A percentile compares a stretch with the other conserved stretches of the same genome.
phyloP scores from a whole-genome alignment of 64 coral and sea anemone species.

The Catalaphyllia jardinei region DNA sequence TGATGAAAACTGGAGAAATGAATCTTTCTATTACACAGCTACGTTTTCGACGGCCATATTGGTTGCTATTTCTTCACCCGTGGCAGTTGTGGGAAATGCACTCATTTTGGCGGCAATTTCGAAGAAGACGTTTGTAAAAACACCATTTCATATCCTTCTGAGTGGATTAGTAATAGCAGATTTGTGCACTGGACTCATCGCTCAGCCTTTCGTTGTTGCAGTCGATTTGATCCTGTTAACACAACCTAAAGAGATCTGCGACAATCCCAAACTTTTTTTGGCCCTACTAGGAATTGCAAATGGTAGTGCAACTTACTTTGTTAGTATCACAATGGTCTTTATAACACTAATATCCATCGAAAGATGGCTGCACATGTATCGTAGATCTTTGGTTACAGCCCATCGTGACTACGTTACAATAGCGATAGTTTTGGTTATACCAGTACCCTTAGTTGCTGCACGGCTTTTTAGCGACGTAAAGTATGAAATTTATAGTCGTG shows the following conservation, averaged over 20 bases:
- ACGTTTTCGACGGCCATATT: not conserved
- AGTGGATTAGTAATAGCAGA: not conserved
- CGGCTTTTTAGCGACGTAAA: not conserved
- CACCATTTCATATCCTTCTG: conserved; percentile 7
- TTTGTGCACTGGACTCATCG: not conserved
- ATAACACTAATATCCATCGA: not conserved
- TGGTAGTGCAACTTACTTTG: not conserved
- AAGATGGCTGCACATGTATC: conserved; percentile 30
- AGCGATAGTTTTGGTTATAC: not conserved
- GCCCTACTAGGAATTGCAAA: not conserved
- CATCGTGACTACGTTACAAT: not conserved
- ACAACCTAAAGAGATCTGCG: not conserved
- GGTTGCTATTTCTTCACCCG: not conserved
- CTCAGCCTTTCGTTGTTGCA: not conserved
- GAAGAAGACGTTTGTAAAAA: not conserved
- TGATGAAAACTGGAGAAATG: too few species aligned
- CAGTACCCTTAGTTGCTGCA: not conserved
- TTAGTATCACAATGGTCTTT: not conserved
- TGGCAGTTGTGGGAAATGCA: conserved; percentile 36
- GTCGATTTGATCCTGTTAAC: not conserved
- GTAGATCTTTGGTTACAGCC: not conserved
- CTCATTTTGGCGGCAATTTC: conserved; percentile 12
- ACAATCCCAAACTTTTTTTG: not conserved
- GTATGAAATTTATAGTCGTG: not conserved
- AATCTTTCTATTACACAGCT: not conserved